Evolutionary conservation across 1,140 invertebrate species (phyloP), one percentile per base, ranked within the genome.

Genomic region (Aethina tumida): DNA sequence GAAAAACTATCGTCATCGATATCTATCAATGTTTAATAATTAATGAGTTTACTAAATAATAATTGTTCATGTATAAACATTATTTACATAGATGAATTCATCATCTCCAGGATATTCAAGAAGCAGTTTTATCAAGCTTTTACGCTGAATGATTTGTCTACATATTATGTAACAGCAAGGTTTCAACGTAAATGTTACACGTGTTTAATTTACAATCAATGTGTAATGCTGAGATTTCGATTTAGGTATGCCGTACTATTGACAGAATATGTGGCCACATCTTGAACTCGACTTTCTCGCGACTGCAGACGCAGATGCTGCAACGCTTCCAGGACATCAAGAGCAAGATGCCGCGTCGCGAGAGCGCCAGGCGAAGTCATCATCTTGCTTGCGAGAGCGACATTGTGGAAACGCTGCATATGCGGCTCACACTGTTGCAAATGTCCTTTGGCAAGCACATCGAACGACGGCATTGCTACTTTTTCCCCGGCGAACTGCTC

Each of bases 381-480:
- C 80, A 83, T 1, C 60, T 89, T 29, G 83, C 85, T 17, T 85
- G 83, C 58, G 84, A 89, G 64, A 85, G 78, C 29, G 87, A 91
- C 60, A 89, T 91, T 34, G 80, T 90, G 52, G 87, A 91, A 69
- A 90, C 85, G 5, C 64, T 89, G 30, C 83, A 90, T 52, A 90
- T 90, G 86, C 70, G 87, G 36, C 69, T 91, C 5, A 84, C 83
- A 21, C 62, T 91, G 26, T 63, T 91, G 24, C 85, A 90, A 64
- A 90, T 90, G 84, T 82, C 83, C 13, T 88, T 91, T 68, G 86
- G 86, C 6, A 90, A 90, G 62, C 86, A 91, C 55, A 90, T 91
- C 52, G 86, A 90, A 61, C 74, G 84, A 47, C 86, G 83, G 60
- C 83, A 89, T 62, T 86, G 84, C 55, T 89, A 85, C 61, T 91